These are phyloP conservation scores for Pygoscelis adeliae DNA, from an alignment of 2,113 vertebrate genomes.

Conservation along the genomic window DNA sequence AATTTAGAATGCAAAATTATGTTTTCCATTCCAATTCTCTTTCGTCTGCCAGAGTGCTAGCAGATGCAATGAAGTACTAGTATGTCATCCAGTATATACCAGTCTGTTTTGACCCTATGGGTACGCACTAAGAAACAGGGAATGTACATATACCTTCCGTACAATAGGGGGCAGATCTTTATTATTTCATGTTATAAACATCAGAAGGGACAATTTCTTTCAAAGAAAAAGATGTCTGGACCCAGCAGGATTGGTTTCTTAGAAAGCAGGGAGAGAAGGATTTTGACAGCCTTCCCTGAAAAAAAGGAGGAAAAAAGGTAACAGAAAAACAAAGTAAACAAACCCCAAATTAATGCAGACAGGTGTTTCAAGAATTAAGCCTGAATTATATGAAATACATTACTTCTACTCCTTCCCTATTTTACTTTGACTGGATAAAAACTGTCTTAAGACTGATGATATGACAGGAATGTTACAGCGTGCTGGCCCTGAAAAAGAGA, in stretches of 20 bases:
- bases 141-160: not conserved
- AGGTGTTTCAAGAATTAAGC: not conserved
- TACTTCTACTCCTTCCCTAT: not conserved
- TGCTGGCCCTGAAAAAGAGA: not conserved
- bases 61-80: not conserved
- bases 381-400: not conserved
- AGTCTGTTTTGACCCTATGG: not conserved
- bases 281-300: not conserved
- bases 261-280: not conserved
- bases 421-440: not conserved
- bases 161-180: not conserved
- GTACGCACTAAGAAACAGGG: not conserved
- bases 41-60: not conserved
- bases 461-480: not conserved
- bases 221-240: not conserved
- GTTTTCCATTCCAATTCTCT: not conserved
- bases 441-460: not conserved
- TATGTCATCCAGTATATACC: not conserved
- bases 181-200: not conserved
- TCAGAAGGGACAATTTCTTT: not conserved
- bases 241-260: not conserved
- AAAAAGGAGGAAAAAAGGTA: not conserved
- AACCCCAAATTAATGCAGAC: not conserved
- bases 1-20: not conserved
- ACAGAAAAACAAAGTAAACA: not conserved